phyloP scores from a whole-genome alignment of 2,797 vertebrate genomes.

The Otolemur crassicaudatus region DNA sequence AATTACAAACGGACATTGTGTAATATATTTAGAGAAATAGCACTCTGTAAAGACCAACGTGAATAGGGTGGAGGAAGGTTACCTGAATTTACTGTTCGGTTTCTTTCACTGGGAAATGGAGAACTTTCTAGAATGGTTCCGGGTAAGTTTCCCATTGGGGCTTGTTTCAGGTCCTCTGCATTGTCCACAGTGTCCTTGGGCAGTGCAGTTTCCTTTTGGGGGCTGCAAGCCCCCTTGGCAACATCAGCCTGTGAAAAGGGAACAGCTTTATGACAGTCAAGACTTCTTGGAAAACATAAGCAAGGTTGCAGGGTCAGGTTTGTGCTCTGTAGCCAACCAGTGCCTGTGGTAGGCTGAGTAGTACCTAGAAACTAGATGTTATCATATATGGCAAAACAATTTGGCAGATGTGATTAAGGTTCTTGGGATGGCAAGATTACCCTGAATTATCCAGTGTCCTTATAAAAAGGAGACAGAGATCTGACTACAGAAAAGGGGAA shows the following conservation, averaged over 20 bases:
- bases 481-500: no score
- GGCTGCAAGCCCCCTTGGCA: neutral
- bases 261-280: neutral
- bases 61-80: neutral
- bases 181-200: constrained; percentile 86
- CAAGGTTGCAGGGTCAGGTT: neutral
- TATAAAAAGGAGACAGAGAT: neutral
- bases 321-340: neutral
- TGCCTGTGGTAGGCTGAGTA: neutral
- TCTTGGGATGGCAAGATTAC: no score
- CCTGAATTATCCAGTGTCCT: neutral
- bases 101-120: constrained; percentile 80
- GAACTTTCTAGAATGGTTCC: constrained; percentile 84
- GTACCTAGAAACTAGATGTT: neutral
- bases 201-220: constrained; percentile 83
- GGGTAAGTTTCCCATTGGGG: constrained; percentile 71
- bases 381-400: neutral
- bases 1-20: neutral
- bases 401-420: neutral
- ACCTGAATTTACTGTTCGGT: constrained; percentile 73
- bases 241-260: constrained; percentile 72
- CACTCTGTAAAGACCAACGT: constrained; percentile 10
- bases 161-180: constrained; percentile 85
- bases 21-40: neutral
- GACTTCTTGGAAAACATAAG: constrained; percentile 22